Evolutionary conservation across 2,113 vertebrate genomes (phyloP), one percentile per base, ranked within the genome.

Genomic region (Barnardius zonarius): DNA sequence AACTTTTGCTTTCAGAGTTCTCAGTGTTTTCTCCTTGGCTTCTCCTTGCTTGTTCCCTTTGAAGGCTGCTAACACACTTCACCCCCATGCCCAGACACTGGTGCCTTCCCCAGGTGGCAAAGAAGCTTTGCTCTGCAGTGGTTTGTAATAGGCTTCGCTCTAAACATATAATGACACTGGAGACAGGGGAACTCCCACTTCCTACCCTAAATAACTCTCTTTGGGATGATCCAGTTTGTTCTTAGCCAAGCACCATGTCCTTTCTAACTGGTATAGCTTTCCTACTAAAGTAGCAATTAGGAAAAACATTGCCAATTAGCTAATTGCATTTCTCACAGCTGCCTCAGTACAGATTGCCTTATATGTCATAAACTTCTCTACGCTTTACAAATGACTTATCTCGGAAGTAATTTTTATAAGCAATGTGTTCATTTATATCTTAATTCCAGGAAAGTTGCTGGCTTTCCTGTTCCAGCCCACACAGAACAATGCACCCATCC

Each of bases 381-480:
- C 0, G 0, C 77, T 89, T 95, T 85, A 62, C 41, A 89, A 94
- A 69, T 92, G 7, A 92, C 80, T 94, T 93, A 59, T 85, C 70
- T 93, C 19, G 13, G 83, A 96, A 96, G 86, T 31, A 35, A 57
- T 79, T 86, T 90, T 93, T 81, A 41, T 79, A 90, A 90, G 90
- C 70, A 88, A n/a, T 49, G 94, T 24, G 59, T 54, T 96, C 91
- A 73, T 91, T 95, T 92, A n/a, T 93, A 64, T 82, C 91, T 92
- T 93, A 93, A 94, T 94, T 85, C 93, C 94, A 96, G 95, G 95
- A 95, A 96, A 96, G 81, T 82, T 92, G 77, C 30, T 92, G 72
- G 66, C 52, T 87, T 96, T 96, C 96, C 93, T 96, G 92, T 95
- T 59, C 74, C 74, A 66, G 81, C 67, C 86, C 3, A 0, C 0